phyloP scores from a whole-genome alignment of 2,113 vertebrate genomes.

The Anas platyrhynchos region DNA sequence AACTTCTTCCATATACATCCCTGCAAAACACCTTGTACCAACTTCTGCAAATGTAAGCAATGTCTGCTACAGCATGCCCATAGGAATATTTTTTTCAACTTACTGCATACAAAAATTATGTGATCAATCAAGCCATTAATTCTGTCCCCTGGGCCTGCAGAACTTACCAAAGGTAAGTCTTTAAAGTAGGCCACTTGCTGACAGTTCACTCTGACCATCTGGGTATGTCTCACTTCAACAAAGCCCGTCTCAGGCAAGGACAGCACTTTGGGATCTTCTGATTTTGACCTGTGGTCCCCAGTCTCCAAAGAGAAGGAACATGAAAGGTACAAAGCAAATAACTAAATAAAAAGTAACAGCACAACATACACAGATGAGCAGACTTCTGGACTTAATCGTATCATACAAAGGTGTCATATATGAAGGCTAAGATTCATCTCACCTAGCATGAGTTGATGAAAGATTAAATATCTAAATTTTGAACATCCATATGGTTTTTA shows the following conservation, averaged over 20 bases:
- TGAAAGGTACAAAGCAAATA: neutral
- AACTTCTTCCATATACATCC: neutral
- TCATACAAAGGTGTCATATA: neutral
- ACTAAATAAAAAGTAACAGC: neutral
- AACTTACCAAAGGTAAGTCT: neutral
- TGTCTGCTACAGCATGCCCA: neutral
- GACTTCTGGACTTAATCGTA: neutral
- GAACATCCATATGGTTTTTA: neutral
- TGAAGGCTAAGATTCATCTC: neutral
- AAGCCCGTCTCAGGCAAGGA: neutral
- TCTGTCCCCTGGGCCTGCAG: constrained; percentile 6
- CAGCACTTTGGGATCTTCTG: neutral
- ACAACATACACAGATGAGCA: neutral
- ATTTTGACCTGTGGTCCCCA: neutral
- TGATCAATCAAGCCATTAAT: constrained; percentile 37
- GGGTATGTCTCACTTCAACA: neutral
- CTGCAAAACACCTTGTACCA: neutral
- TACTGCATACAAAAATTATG: neutral
- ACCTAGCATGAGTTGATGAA: neutral
- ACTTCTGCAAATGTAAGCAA: neutral
- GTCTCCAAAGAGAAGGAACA: neutral
- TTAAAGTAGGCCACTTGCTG: constrained; percentile 22
- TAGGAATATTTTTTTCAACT: neutral
- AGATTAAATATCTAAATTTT: neutral
- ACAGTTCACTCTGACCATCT: neutral